Evolutionary conservation across 1,140 invertebrate species (phyloP), one percentile per base, ranked within the genome.

Genomic region (Lepidotrigona ventralis): DNA sequence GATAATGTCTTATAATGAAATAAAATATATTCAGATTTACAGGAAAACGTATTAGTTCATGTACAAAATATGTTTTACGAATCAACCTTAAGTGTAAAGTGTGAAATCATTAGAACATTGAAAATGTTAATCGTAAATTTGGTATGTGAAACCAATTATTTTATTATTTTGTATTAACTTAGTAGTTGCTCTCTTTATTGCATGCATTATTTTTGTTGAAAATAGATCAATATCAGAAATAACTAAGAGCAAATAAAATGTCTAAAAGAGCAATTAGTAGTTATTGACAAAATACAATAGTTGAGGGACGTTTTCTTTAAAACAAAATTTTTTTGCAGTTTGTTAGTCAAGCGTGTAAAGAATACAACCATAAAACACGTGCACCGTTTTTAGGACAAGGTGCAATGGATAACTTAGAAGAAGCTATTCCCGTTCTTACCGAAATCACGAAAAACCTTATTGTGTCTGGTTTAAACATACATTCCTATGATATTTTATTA

Each of bases 41-140:
- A 88, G 29, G 86, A 90, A 39, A 90, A 86, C 51, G 79, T 93
- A 68, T 83, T 93, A 17, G 78, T 83, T 8, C 87, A 91, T 76
- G 69, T 94, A 17, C 86, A 91, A 64, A 84, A 86, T 46, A 90
- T 93, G 64, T 94, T 92, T 81, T 77, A 91, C 11, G 89, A 91
- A 87, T 92, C 92, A 33, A 89, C 85, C 2, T 6, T 93, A 26
- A 19, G 85, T 9, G 84, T 85, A 58, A 94, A 94, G 68, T 90
- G 91, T 77, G 75, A 85, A 54, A 93, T 94, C 79, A 90, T 94
- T 11, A 89, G 71, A 83, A 92, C 86, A 69, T 46, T 93, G 0
- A 75, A 78, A 58, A 91, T 84, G 51, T 79, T 94, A 29, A 79
- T 92, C 2, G 86, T 83, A 26, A 94, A 94, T 88, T 72, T 92